Base-by-base conservation (phyloP, 2,888 invertebrate genomes). In the Euphydryas editha region DNA sequence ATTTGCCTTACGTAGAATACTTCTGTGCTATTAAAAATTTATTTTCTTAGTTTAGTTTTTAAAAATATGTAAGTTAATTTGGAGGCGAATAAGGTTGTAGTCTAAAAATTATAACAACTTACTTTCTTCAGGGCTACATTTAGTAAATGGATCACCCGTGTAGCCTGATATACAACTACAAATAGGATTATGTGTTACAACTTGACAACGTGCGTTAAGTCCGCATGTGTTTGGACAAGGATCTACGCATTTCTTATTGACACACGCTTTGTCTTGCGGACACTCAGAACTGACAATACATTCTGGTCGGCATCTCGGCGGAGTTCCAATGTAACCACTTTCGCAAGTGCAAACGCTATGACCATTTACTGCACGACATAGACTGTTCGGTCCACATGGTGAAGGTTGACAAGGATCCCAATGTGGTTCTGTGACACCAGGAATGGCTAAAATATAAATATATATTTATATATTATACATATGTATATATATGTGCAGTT, bases 211-310 rank as follows among this genome's bases (percentile, higher is more conserved):
- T 39, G 97, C 96, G 79, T 97, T 96, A 57, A 95, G 86, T 51
- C 97, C 97, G 79, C 97, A 97, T 15, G 96, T 95, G 72, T 96
- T 96, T 20, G 95, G 95, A 80, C 97, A 97, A 11, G 97, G 97
- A 83, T 97, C 96, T 68, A 94, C 87, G 78, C 97, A 98, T 86
- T 96, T 96, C 78, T 95, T 96, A 75, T 95, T 95, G 60, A 97
- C 94, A 81, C 98, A 98, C 15, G 96, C 96, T 81, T 94, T 95
- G 80, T 96, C 94, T 87, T 96, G 96, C 2, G 96, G 92, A 79
- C 97, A 97, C 83, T 97, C 97, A 0, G 96, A 95, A 81, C 97
- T 97, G 68, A 96, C 95, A 75, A 96, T 95, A 82, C 97, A 97
- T 87, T 97, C 97, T 5, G 97, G 97, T 59, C 95, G 94, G 82